Percentiles rank a stretch among this genome's conserved stretches.
Evolutionary conservation across 1,140 invertebrate species (phyloP).

Genomic region (Drosophila fuyamai): DNA sequence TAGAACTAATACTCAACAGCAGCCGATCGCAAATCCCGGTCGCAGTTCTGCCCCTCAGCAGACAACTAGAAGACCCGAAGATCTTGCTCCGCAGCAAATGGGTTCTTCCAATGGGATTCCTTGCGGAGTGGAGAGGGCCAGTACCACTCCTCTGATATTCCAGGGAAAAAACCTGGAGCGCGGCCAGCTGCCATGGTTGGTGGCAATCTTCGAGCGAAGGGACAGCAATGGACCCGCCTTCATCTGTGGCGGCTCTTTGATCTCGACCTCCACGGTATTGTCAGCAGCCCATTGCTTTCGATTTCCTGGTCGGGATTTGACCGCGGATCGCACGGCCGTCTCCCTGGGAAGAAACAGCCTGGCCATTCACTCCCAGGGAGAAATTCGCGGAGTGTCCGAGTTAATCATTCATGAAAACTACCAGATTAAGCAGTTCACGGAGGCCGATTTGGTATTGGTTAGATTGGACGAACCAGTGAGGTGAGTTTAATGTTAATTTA

Average conservation of each 20-base stretch:
- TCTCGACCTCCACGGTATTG: constrained; percentile 86
- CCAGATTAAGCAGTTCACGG: constrained; percentile 52
- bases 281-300: constrained; percentile 85
- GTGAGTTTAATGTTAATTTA: no score
- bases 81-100: neutral
- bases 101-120: constrained; percentile 1
- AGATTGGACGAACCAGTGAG: constrained; percentile 68
- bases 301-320: constrained; percentile 54
- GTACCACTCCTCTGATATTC: constrained; percentile 85
- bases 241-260: constrained; percentile 86
- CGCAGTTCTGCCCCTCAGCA: neutral
- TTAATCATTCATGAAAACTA: constrained; percentile 85
- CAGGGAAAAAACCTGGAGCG: constrained; percentile 86
- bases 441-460: constrained; percentile 86
- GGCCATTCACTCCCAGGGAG: constrained; percentile 63
- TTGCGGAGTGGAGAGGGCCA: constrained; percentile 57
- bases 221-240: constrained; percentile 41
- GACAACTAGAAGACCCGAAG: neutral
- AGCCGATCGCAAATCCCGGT: neutral
- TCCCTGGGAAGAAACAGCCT: constrained; percentile 84
- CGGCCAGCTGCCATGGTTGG: constrained; percentile 90
- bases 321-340: constrained; percentile 59
- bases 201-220: constrained; percentile 86
- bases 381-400: constrained; percentile 70
- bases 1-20: neutral